Conservation (phyloP, 2,797 vertebrate genomes). For the Lepidocolaptes lacrymiger region DNA sequence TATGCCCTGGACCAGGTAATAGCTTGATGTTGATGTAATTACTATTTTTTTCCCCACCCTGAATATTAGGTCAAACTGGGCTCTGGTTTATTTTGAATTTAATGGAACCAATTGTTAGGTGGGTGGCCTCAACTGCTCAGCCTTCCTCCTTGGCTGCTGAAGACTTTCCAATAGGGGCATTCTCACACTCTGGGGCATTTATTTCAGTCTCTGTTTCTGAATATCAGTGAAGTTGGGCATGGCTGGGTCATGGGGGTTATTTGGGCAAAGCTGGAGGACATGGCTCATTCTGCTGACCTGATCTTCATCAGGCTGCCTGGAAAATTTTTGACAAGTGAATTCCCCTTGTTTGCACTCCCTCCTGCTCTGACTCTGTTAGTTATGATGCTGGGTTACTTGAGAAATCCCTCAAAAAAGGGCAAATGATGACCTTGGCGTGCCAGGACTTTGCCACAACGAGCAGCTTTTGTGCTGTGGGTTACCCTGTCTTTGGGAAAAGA, state of each 20-base stretch:
- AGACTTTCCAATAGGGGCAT: neutral
- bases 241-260: neutral
- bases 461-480: neutral
- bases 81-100: constrained; percentile 15
- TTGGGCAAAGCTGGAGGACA: neutral
- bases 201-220: neutral
- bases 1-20: constrained; percentile 55
- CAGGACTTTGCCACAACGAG: accelerated
- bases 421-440: neutral
- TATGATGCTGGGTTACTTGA: neutral
- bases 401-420: neutral
- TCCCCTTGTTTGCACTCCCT: neutral
- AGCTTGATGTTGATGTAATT: constrained; percentile 58
- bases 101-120: neutral
- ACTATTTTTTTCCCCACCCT: constrained; percentile 19
- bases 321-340: neutral
- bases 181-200: neutral
- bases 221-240: neutral
- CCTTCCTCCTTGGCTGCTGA: neutral
- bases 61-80: constrained; percentile 50
- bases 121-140: neutral
- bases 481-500: neutral
- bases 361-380: neutral
- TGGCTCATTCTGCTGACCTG: neutral
- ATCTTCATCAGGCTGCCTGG: neutral